Base-by-base conservation (phyloP, 2,888 invertebrate genomes). In the Trilocha varians region DNA sequence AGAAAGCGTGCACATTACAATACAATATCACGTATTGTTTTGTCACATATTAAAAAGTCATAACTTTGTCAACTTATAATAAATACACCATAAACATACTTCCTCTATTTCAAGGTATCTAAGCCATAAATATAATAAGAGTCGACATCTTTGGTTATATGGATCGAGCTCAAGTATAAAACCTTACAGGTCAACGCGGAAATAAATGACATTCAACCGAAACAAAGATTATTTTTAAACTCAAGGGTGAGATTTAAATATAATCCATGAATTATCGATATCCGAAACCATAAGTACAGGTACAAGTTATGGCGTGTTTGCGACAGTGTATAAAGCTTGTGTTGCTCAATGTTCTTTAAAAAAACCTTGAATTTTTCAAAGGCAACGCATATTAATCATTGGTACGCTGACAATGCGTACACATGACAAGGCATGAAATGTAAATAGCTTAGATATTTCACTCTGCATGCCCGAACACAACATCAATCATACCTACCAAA, bases 381-480 rank as follows among this genome's bases (percentile, higher is more conserved):
- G 65, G 54, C 62, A 65, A 56, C 58, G 54, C 49, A 58, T 66
- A 78, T 82, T 73, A 80, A 82, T 83, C 78, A 82, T 70, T 68
- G 69, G 64, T 59, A 65, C 50, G 61, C 63, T 57, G 74, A 83
- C 80, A 84, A 82, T 78, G 56, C n/a, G 68, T 55, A 53, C 62
- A 70, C 58, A 77, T 72, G 78, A 74, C 75, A 74, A 65, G 57
- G 59, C 62, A 59, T 61, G 65, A 59, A 64, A 46, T 54, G 63
- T 65, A 66, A 68, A 69, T 63, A 73, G 69, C 67, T 63, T 62
- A 72, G 70, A 75, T 72, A 75, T 69, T 73, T 73, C 62, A 62
- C 69, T 57, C 51, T 54, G 56, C 60, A 62, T 52, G 70, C 65
- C 73, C 76, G 70, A 67, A 70, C 60, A 48, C 67, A 68, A 72